Base-by-base conservation (phyloP, 2,888 invertebrate species). In the Fragum sueziense region DNA sequence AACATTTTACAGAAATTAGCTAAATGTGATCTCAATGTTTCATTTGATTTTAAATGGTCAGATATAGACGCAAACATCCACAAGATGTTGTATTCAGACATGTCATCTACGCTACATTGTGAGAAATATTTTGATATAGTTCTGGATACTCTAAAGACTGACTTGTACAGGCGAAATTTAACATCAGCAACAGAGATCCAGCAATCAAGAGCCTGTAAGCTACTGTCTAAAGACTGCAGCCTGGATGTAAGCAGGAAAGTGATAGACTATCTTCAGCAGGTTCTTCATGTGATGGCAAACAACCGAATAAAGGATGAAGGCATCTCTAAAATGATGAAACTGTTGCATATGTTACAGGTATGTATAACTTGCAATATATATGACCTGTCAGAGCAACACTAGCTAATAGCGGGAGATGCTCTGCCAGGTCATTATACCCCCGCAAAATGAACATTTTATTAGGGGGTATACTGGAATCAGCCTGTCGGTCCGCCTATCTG, bases 271-370 rank as follows among this genome's bases (percentile, higher is more conserved):
- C 4, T 41, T 22, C 65, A 65, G 25, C 41, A 65, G 4, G 25
- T n/a, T 7, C 20, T 33, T 20, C 20, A 61, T n/a, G 4, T n/a
- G 27, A 31, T 65, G 14, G 65, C 14, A 37, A 65, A 37, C 25
- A 34, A 27, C 7, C n/a, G 27, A 65, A 41, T 41, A 20, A 37
- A 2, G 3, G 20, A 14, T 25, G 17, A 22, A n/a, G 31, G 20
- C 27, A 33, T 17, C 11, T 25, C 65, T n/a, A 25, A 25, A 9
- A 25, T 65, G 41, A 41, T 65, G 14, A 65, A 65, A 25, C 47
- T 65, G 6, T 25, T 65, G 22, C 33, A 65, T 22, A 14, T 20
- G 25, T 54, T 85, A 17, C 79, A 79, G 70, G 79, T 74, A n/a
- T n/a, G n/a, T n/a, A n/a, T n/a, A n/a, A n/a, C n/a, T n/a, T n/a